Evolutionary conservation across 2,888 invertebrate genomes (phyloP), one percentile per base, ranked within the genome.

Genomic region (Philereme transversata): DNA sequence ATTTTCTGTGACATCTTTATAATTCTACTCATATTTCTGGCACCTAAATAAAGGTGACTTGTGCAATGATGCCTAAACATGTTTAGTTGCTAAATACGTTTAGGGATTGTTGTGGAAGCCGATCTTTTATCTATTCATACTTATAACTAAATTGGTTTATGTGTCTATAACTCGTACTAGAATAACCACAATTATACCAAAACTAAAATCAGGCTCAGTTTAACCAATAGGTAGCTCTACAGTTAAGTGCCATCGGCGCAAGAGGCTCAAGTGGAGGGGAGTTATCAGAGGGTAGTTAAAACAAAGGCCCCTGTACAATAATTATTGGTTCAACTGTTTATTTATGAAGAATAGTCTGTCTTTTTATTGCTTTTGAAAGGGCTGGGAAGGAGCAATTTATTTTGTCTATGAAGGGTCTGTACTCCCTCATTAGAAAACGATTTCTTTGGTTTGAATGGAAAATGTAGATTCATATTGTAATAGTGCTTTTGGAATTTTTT

Each of bases 261-360:
- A 87, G 84, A 81, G 80, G 75, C 77, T 74, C 69, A 76, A 83
- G 76, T 74, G 72, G 76, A 77, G 77, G 83, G 82, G 76, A 70
- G 73, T 64, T 73, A 74, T 71, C 64, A 58, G 74, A 72, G 83
- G 77, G 81, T 78, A 74, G 78, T 74, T 84, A 80, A 86, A 88
- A 88, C 87, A 87, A 87, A 81, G 74, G 36, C 74, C 71, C 82
- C 83, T 77, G 77, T 59, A 51, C 59, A 69, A 88, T 87, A 84
- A 88, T 88, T 87, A 90, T 88, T 79, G 85, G 82, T 79, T 82
- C 79, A 68, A 77, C 80, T 80, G 81, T 82, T 83, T 80, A 79
- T 79, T 82, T 78, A 77, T 75, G 63, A 69, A 78, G 76, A 79
- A 77, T 74, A 72, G 78, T 79, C 78, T 81, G 86, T 80, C 80